Evolutionary conservation across 2,797 vertebrate genomes (phyloP).

Genomic region (Cryptoprocta ferox): DNA sequence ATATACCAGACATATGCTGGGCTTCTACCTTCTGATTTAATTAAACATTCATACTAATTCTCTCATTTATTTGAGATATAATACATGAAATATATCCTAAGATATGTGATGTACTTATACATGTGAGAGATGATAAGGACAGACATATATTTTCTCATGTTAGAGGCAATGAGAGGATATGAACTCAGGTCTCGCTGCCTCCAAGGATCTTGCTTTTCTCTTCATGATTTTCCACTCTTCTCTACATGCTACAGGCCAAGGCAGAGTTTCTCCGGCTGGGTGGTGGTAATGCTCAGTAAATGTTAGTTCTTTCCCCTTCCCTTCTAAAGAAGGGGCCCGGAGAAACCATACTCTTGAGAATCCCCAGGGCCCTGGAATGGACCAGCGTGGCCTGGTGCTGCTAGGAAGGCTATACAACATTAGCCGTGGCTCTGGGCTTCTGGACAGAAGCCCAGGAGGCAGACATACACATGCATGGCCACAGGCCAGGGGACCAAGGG

Average conservation of each 20-base stretch:
- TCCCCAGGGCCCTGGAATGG: not conserved
- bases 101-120: not conserved
- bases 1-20: not conserved
- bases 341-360: not conserved
- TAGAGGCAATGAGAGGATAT: not conserved
- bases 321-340: not conserved
- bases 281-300: not conserved
- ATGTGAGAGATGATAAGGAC: not conserved
- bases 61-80: not conserved
- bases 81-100: not conserved
- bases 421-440: not conserved
- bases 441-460: conserved; percentile 14
- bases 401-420: not conserved
- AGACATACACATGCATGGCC: not conserved
- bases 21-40: not conserved
- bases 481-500: not conserved
- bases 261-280: not conserved
- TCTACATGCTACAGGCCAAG: not conserved
- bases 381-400: not conserved
- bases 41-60: not conserved
- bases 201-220: not conserved
- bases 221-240: not conserved
- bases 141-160: not conserved
- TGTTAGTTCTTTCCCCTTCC: not conserved
- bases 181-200: not conserved